Conservation (phyloP, 2,888 invertebrate genomes). For the Camptogramma bilineatum region DNA sequence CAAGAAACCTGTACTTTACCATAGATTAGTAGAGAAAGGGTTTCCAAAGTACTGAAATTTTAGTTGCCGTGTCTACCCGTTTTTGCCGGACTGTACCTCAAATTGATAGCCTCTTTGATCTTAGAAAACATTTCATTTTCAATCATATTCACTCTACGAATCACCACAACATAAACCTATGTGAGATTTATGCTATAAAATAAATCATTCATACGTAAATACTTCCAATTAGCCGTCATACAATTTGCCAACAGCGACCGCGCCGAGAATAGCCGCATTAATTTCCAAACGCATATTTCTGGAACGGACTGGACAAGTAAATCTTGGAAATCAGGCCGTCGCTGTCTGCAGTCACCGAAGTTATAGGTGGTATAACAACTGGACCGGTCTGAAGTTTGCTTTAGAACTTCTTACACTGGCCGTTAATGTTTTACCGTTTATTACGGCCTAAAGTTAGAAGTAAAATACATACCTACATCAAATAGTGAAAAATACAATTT, state of each 20-base stretch:
- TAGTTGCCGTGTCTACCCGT: too few species aligned
- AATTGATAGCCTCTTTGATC: too few species aligned
- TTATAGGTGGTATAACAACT: constrained; percentile 1
- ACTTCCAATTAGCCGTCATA: constrained; percentile 22
- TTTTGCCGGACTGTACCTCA: too few species aligned
- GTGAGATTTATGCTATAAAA: background rate
- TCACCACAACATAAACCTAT: background rate
- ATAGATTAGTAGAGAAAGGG: too few species aligned
- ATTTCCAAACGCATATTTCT: constrained; percentile 38
- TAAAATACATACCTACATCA: too few species aligned
- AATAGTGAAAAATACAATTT: too few species aligned
- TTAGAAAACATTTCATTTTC: background rate
- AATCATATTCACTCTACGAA: background rate
- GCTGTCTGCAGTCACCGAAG: constrained; percentile 34
- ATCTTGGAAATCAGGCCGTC: constrained; percentile 63
- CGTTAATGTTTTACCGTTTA: too few species aligned
- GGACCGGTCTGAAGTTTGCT: background rate
- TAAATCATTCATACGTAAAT: constrained; percentile 13
- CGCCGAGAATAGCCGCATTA: constrained; percentile 29
- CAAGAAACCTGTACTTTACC: too few species aligned
- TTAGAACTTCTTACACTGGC: background rate
- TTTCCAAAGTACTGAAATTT: too few species aligned
- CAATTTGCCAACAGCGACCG: constrained; percentile 30
- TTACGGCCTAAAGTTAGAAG: too few species aligned
- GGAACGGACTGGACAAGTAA: constrained; percentile 51